phyloP scores from a whole-genome alignment of 2,888 invertebrate genomes.

The Drosophila picticornis region DNA sequence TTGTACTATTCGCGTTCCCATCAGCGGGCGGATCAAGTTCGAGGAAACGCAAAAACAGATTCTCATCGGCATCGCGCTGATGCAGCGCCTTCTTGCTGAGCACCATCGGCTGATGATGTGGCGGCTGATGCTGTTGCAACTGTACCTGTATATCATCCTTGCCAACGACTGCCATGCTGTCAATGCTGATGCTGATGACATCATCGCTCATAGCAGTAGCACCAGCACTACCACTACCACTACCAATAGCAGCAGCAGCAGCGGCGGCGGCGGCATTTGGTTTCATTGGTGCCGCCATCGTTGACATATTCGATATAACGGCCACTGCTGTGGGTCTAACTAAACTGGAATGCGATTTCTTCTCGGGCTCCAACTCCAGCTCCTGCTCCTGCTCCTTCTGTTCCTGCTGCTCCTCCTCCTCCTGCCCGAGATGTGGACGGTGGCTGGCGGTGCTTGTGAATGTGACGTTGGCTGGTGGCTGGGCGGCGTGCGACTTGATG shows the following conservation, averaged over 20 bases:
- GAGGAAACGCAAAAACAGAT: conserved; percentile 90
- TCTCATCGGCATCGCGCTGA: conserved; percentile 90
- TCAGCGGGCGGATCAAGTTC: conserved; percentile 90
- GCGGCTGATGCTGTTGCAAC: conserved; percentile 39
- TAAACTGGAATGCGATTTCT: not conserved
- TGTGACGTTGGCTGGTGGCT: conserved; percentile 27
- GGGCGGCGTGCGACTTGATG: conserved; percentile 30
- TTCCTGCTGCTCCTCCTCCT: conserved; percentile 23
- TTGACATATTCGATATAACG: conserved; percentile 25
- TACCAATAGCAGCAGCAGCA: conserved; percentile 14
- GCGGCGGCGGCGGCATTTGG: conserved; percentile 27
- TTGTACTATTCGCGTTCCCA: conserved; percentile 86
- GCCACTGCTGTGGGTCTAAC: conserved; percentile 20
- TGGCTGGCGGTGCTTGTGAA: conserved; percentile 39
- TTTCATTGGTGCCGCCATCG: conserved; percentile 80
- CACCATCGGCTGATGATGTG: conserved; percentile 71
- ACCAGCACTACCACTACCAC: not conserved
- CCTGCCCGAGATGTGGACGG: conserved; percentile 32
- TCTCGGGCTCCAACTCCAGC: conserved; percentile 11
- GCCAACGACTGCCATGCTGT: conserved; percentile 70
- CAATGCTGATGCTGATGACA: conserved; percentile 83
- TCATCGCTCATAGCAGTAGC: conserved; percentile 79
- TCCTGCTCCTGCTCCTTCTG: conserved; percentile 21
- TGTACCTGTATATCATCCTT: conserved; percentile 40
- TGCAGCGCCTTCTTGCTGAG: conserved; percentile 87